These are phyloP conservation scores for Formica aserva DNA, from an alignment of 2,888 invertebrate genomes.

Conservation along the genomic window DNA sequence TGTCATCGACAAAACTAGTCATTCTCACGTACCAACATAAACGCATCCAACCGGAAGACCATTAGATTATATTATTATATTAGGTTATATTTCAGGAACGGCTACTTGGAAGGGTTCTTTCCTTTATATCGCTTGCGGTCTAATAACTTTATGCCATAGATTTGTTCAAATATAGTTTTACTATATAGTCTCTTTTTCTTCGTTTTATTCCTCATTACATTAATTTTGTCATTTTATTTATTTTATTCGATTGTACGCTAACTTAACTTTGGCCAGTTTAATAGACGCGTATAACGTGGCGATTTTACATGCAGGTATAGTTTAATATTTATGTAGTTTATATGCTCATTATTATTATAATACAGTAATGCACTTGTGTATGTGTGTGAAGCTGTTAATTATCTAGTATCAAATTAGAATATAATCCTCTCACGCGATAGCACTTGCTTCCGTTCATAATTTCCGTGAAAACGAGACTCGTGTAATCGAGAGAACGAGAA, in stretches of 20 bases:
- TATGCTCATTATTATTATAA: constrained; percentile 17
- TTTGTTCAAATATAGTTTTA: background rate
- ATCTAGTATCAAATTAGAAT: constrained; percentile 9
- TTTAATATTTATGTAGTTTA: background rate
- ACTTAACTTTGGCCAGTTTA: background rate
- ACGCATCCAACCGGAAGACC: constrained; percentile 24
- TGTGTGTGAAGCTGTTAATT: constrained; percentile 1
- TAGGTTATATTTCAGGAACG: constrained; percentile 11
- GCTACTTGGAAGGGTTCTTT: constrained; percentile 17
- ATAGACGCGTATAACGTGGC: background rate
- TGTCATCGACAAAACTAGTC: constrained; percentile 23
- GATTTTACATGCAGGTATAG: background rate
- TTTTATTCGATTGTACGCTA: background rate
- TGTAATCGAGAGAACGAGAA: background rate
- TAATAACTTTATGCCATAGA: constrained; percentile 14
- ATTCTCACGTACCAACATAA: constrained; percentile 33
- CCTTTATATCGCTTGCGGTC: constrained; percentile 7
- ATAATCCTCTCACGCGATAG: background rate
- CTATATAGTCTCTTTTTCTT: background rate
- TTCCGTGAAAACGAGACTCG: background rate
- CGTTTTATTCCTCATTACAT: background rate
- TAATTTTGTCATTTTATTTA: background rate
- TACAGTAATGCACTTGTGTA: background rate
- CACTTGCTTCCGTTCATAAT: constrained; percentile 10
- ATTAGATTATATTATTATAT: background rate